Evolutionary conservation across 2,113 vertebrate genomes (phyloP).

Genomic region (Columba livia): DNA sequence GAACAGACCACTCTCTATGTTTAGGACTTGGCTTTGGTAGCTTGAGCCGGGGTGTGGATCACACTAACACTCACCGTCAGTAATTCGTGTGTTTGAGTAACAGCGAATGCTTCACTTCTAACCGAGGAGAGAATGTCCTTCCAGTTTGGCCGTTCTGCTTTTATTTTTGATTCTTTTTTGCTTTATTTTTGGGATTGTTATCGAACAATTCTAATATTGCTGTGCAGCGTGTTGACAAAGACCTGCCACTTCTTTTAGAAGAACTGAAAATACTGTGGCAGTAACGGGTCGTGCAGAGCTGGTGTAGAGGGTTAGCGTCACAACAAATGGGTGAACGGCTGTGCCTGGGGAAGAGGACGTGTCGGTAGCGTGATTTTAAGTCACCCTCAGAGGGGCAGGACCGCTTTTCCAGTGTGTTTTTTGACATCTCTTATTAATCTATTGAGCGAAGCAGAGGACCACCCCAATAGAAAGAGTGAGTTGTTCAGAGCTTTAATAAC

Average conservation of each 20-base stretch:
- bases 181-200: not conserved
- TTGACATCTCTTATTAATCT: not conserved
- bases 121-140: not conserved
- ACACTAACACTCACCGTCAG: not conserved
- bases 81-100: not conserved
- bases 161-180: not conserved
- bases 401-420: not conserved
- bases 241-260: not conserved
- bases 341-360: not conserved
- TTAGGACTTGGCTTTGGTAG: not conserved
- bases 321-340: not conserved
- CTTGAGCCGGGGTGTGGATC: not conserved
- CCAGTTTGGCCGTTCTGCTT: not conserved
- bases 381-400: not conserved
- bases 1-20: not conserved
- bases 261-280: not conserved
- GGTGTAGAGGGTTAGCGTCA: not conserved
- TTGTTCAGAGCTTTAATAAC: not conserved
- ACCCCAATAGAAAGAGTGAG: not conserved
- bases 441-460: not conserved
- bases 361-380: accelerated
- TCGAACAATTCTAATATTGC: accelerated
- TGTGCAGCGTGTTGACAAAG: not conserved
- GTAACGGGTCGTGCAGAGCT: not conserved
- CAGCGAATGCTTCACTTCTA: not conserved